A percentile compares a stretch with the other conserved stretches of the same genome.
Evolutionary conservation across 92 coral and sea anemone species (phyloP).

Genomic region (Pocillopora meandrina): DNA sequence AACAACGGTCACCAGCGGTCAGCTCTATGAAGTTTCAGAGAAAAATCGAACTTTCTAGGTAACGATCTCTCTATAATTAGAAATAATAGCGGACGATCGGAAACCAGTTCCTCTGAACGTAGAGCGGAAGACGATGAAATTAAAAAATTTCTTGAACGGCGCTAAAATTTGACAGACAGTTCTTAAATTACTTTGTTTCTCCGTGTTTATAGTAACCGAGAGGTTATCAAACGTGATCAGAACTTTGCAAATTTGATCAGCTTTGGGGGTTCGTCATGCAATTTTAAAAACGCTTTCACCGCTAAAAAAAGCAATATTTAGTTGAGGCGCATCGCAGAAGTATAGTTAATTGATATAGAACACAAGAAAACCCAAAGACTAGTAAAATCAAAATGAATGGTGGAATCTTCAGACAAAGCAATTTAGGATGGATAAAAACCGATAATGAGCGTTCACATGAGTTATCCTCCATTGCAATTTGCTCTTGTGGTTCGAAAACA

Average conservation of each 20-base stretch:
- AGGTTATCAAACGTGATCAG: slow-evolving; percentile 6
- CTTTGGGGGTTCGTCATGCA: background rate
- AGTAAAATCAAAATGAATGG: background rate
- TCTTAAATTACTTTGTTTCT: background rate
- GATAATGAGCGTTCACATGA: background rate
- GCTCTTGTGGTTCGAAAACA: background rate
- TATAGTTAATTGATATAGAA: background rate
- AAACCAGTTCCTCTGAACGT: background rate
- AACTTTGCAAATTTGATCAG: background rate
- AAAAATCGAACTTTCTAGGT: background rate
- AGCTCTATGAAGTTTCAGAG: background rate
- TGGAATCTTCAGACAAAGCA: too few species aligned
- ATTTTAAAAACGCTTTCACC: background rate
- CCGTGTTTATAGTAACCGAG: too few species aligned
- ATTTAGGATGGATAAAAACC: background rate
- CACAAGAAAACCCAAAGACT: background rate
- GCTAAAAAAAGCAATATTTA: background rate
- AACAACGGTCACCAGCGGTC: background rate
- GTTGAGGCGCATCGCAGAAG: background rate
- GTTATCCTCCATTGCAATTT: background rate
- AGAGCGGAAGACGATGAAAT: background rate
- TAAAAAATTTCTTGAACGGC: background rate
- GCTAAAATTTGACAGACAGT: background rate
- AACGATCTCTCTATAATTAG: background rate
- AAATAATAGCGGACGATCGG: background rate